Percentiles rank a stretch among this genome's conserved stretches.
Evolutionary conservation across 2,113 vertebrate genomes (phyloP).

Genomic region (Ochotona curzoniae): DNA sequence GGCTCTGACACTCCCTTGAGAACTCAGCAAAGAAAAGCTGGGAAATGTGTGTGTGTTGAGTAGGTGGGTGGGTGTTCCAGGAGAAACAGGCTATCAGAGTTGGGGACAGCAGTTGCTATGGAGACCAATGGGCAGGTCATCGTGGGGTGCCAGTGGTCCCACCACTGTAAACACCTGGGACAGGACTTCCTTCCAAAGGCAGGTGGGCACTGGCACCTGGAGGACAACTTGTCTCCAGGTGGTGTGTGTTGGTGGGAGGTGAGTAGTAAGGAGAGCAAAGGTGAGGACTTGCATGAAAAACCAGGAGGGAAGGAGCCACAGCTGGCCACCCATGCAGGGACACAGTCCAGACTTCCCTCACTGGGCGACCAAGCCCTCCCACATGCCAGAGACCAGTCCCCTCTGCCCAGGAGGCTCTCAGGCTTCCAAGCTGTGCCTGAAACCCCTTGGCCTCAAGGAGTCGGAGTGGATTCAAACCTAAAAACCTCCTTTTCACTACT

Average conservation of each 20-base stretch:
- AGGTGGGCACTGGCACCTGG: neutral
- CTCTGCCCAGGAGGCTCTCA: neutral
- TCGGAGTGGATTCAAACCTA: neutral
- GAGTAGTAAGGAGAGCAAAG: neutral
- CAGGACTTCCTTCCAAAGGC: neutral
- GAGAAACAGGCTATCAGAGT: neutral
- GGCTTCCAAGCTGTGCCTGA: constrained; percentile 3
- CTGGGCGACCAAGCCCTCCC: neutral
- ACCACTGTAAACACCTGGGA: neutral
- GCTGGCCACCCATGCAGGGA: neutral
- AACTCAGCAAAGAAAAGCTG: constrained; percentile 42
- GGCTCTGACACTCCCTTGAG: neutral
- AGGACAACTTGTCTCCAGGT: neutral
- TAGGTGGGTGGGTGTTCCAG: no score
- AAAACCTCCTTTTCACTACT: constrained; percentile 5
- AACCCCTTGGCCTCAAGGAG: neutral
- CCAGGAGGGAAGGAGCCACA: neutral
- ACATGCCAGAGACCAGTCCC: neutral
- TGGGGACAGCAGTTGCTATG: neutral
- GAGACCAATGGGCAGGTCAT: neutral
- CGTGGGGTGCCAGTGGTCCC: neutral
- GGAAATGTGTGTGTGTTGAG: neutral
- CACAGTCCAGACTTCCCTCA: neutral
- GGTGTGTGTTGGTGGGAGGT: neutral
- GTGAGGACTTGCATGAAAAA: neutral